Base-by-base conservation (phyloP, 2,888 invertebrate species). In the Muscina levida region DNA sequence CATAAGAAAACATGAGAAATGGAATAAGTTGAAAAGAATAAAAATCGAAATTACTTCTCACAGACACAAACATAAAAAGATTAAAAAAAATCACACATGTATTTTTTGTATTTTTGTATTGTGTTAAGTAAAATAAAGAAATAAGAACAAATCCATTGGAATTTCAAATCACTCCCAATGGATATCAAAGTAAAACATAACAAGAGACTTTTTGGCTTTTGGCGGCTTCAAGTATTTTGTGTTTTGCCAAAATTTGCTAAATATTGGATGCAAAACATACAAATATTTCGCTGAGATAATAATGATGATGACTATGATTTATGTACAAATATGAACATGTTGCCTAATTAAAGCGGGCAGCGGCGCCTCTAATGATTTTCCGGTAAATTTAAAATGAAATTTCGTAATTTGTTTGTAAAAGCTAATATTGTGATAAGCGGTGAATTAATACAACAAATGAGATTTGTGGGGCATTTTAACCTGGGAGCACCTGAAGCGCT, bases 1-100 rank as follows among this genome's bases (percentile, higher is more conserved):
- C 75, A 73, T 79, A 70, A 76, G 78, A 71, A 76, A 76, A 70
- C 70, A 78, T 57, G 79, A 67, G 67, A 71, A 66, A 72, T 70
- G 51, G 62, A 39, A 51, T 48, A 57, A 70, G 15, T 72, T 77
- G 10, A 59, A 77, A n/a, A n/a, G n/a, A n/a, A n/a, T n/a, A 65
- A 82, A 72, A 72, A 78, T 76, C 42, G 72, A 59, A 70, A 67
- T 66, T 71, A 67, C 70, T 82, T 59, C 59, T 51, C 4, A 62
- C 42, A 22, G 11, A 62, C 39, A 62, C 15, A 57, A 3, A 31
- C 31, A 56, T 5, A 19, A 48, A 4, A 48, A 48, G 22, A 48
- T 15, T 2, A 22, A 44, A 44, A 31, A 13, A 44, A 53, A 53
- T 53, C 24, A 22, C 53, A 53, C 24, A 53, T 22, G n/a, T n/a